Evolutionary conservation across 2,113 vertebrate genomes (phyloP).

Genomic region (Petrocephalus microphthalmus): DNA sequence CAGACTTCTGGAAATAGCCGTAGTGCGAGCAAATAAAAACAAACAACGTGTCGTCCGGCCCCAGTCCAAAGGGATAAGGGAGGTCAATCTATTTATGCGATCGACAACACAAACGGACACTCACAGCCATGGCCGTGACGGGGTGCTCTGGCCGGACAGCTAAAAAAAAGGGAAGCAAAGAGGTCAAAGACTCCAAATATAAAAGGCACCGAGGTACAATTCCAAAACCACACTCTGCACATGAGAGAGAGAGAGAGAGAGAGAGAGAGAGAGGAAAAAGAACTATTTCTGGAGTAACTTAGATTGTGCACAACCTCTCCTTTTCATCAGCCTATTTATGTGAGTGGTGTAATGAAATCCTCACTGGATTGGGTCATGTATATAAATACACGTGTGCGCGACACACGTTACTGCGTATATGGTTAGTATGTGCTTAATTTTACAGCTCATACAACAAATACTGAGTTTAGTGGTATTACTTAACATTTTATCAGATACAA

Average conservation of each 20-base stretch:
- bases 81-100: conserved; percentile 4
- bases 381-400: neutral
- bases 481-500: neutral
- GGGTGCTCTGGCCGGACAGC: neutral
- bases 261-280: neutral
- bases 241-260: neutral
- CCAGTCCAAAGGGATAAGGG: neutral
- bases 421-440: neutral
- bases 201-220: neutral
- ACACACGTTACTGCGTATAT: neutral
- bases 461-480: neutral
- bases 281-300: conserved; percentile 12
- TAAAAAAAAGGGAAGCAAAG: neutral
- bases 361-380: neutral
- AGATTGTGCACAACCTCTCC: neutral
- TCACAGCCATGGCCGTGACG: neutral
- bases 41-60: neutral
- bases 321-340: conserved; percentile 23
- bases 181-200: conserved; percentile 1
- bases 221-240: neutral
- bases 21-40: neutral
- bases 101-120: neutral
- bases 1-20: conserved; percentile 11
- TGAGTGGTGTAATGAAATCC: conserved; percentile 2
- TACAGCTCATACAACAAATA: neutral